These are phyloP conservation scores for Salvelinus fontinalis DNA, from an alignment of 2,113 vertebrate species.

Conservation along the genomic window DNA sequence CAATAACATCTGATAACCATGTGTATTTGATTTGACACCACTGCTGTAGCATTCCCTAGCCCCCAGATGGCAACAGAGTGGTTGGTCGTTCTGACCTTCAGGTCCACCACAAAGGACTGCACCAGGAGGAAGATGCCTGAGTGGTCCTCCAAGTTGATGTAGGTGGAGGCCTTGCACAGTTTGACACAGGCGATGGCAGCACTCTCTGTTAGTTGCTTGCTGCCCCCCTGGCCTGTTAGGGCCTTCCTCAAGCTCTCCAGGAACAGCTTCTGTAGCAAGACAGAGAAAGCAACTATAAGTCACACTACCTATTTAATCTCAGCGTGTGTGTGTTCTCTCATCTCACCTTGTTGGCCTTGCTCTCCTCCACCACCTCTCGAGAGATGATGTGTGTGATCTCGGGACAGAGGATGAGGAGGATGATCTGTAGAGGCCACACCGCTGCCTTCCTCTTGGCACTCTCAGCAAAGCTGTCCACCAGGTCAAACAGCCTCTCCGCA, in stretches of 20 bases:
- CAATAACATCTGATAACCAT: too few species aligned
- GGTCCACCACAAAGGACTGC: slow-evolving; percentile 95
- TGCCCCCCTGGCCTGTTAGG: slow-evolving; percentile 86
- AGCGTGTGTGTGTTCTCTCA: not conserved
- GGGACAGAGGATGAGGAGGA: slow-evolving; percentile 95
- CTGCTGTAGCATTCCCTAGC: too few species aligned
- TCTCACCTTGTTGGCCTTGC: slow-evolving; percentile 92
- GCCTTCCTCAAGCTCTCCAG: slow-evolving; percentile 94
- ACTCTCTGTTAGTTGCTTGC: slow-evolving; percentile 93
- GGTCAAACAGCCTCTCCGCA: slow-evolving; percentile 95
- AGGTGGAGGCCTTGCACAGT: slow-evolving; percentile 96
- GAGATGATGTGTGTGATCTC: slow-evolving; percentile 95
- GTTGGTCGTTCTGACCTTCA: slow-evolving; percentile 81
- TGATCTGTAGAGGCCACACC: slow-evolving; percentile 97
- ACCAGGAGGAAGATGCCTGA: slow-evolving; percentile 95
- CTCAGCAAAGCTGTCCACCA: slow-evolving; percentile 97
- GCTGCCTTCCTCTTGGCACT: slow-evolving; percentile 97
- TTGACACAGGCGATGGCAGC: slow-evolving; percentile 97
- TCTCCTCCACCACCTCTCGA: slow-evolving; percentile 92
- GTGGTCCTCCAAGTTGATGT: slow-evolving; percentile 98
- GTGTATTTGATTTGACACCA: too few species aligned
- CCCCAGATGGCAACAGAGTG: too few species aligned
- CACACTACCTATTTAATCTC: not conserved
- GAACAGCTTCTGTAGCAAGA: slow-evolving; percentile 85
- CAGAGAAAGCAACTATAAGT: not conserved